A percentile compares a stretch with the other conserved stretches of the same genome.
Evolutionary conservation across 30 jellyfish, hydroid and myxozoan genomes (phyloP).

Genomic region (Cassiopea andromeda): DNA sequence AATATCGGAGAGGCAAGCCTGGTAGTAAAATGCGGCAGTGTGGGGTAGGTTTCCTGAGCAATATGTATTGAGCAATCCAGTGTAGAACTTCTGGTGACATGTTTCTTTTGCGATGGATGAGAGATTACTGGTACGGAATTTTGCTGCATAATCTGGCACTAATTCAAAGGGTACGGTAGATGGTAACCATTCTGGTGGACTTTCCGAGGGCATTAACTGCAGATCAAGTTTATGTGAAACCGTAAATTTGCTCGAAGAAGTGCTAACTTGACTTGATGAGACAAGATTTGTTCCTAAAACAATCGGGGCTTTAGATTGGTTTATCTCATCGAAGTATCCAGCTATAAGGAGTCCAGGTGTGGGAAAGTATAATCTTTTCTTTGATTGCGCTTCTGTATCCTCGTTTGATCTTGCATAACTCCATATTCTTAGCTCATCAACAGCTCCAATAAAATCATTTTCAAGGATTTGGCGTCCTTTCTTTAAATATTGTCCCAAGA

Average conservation of each 20-base stretch:
- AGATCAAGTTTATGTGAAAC: constrained; percentile 10
- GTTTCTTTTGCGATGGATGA: constrained; percentile 10
- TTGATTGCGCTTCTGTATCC: constrained; percentile 25
- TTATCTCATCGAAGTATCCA: constrained; percentile 50
- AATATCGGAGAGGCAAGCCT: constrained; percentile 66
- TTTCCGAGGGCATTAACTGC: constrained; percentile 25
- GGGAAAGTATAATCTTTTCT: constrained; percentile 23
- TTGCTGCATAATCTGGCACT: constrained; percentile 14
- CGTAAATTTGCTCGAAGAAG: neutral
- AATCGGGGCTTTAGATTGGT: constrained; percentile 18
- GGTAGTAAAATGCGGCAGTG: constrained; percentile 55
- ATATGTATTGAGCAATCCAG: constrained; percentile 41
- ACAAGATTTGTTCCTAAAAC: neutral
- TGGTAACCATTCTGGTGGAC: constrained; percentile 50
- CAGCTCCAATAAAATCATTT: constrained; percentile 61
- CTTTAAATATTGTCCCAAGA: constrained; percentile 63
- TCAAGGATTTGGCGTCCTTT: constrained; percentile 42
- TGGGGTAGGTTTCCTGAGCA: constrained; percentile 58
- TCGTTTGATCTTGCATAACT: constrained; percentile 33
- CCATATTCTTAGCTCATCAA: constrained; percentile 72
- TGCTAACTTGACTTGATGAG: neutral
- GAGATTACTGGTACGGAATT: constrained; percentile 25
- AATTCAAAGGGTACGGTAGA: constrained; percentile 49
- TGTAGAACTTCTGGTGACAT: constrained; percentile 34
- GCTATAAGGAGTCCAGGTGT: constrained; percentile 44